Evolutionary conservation across 1,140 invertebrate genomes (phyloP), one percentile per base, ranked within the genome.

Genomic region (Cyrtorhinus lividipennis): DNA sequence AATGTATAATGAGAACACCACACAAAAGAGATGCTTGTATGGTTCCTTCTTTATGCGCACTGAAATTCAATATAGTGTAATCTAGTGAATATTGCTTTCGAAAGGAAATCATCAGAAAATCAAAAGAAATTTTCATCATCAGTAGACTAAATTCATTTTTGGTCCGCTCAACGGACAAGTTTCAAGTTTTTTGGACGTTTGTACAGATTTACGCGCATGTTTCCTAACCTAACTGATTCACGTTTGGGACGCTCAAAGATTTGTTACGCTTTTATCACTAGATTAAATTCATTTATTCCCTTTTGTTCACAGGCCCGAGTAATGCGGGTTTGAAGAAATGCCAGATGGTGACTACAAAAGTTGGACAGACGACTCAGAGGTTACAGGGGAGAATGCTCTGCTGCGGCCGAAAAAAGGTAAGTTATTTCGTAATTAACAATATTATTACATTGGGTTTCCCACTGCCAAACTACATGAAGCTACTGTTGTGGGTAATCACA

Each of bases 361-460:
- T 24, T 24, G 57, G 20, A 59, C 57, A 22, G 20, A 53, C 48
- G 20, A 53, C 48, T 53, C 62, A 63, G 53, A 26, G 53, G 62
- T 44, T 27, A 57, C 30, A 56, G 27, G 58, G 56, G 56, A 63
- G 53, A 30, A 71, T 71, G 70, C 69, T 71, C 68, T 71, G 70
- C 68, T 71, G 70, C 66, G 70, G 70, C 45, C 64, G 70, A 61
- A 67, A 68, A 64, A 71, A 71, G 70, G 70, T 71, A 62, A 62
- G 61, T 45, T n/a, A 38, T 24, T 25, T 18, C n/a, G n/a, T n/a
- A n/a, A n/a, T n/a, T n/a, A n/a, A 56, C 56, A 10, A 57, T 62
- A 57, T 3, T 24, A 56, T 15, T 24, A 56, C 2, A n/a, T 10
- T 53, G 18, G 24, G 60, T 13, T 23, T 59, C 8, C 13, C 13